phyloP scores from a whole-genome alignment of 2,113 vertebrate genomes.

The Cynocephalus volans region DNA sequence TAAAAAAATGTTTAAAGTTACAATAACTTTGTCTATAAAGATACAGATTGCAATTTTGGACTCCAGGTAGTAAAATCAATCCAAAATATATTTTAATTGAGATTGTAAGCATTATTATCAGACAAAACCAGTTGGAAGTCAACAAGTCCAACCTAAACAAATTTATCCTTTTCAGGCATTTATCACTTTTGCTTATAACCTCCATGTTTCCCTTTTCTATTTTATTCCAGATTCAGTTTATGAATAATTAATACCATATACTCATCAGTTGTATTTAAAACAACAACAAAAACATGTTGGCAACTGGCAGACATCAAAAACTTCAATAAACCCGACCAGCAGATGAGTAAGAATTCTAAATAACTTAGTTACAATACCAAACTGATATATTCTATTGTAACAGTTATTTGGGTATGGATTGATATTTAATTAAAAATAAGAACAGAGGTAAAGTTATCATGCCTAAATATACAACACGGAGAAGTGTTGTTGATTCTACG shows the following conservation, averaged over 20 bases:
- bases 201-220: constrained; percentile 61
- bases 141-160: constrained; percentile 2
- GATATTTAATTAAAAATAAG: constrained; percentile 84
- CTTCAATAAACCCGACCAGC: constrained; percentile 86
- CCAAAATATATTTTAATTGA: constrained; percentile 57
- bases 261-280: constrained; percentile 75
- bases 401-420: constrained; percentile 87
- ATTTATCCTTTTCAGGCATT: constrained; percentile 8
- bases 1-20: not conserved
- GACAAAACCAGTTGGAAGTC: constrained; percentile 30
- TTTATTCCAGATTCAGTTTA: constrained; percentile 73
- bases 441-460: constrained; percentile 37
- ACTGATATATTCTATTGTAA: constrained; percentile 84
- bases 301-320: constrained; percentile 87
- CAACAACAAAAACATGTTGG: constrained; percentile 58
- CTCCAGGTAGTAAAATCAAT: not conserved
- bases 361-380: constrained; percentile 89
- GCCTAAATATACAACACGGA: not conserved
- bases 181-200: constrained; percentile 62
- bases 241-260: constrained; percentile 81
- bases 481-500: not conserved
- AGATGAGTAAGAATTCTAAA: constrained; percentile 87
- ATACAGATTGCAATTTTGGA: not conserved
- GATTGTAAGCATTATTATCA: not conserved
- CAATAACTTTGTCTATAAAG: not conserved